Conservation (phyloP, 2,797 vertebrate genomes). For the Pseudochirops corinnae region DNA sequence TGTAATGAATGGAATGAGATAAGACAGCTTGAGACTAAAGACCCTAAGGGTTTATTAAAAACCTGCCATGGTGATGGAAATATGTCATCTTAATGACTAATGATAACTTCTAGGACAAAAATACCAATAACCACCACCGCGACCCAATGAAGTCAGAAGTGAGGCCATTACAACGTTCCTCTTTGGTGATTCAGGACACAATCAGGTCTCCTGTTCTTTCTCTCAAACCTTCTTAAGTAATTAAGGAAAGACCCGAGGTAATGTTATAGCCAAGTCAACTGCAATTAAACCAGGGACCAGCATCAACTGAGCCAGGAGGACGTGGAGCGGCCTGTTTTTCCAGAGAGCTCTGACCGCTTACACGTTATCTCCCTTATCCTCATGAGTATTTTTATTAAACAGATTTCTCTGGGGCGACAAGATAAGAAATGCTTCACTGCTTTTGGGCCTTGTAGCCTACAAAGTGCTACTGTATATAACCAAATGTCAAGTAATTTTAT, state of each 20-base stretch:
- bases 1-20: constrained; percentile 86
- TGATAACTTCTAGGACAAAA: constrained; percentile 79
- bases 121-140: constrained; percentile 34
- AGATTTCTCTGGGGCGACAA: background rate
- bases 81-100: constrained; percentile 82
- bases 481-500: constrained; percentile 7
- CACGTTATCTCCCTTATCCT: background rate
- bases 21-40: constrained; percentile 77
- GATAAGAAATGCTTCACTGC: background rate
- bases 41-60: constrained; percentile 80
- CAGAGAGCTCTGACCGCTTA: background rate
- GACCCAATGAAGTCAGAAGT: constrained; percentile 33
- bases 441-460: background rate
- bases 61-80: constrained; percentile 81
- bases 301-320: background rate
- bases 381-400: background rate
- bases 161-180: constrained; percentile 77
- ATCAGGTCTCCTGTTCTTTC: constrained; percentile 51
- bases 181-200: constrained; percentile 72
- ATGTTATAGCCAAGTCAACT: constrained; percentile 20
- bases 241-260: constrained; percentile 55
- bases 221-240: constrained; percentile 48
- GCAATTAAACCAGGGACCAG: constrained; percentile 43
- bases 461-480: background rate
- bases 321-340: background rate